phyloP scores from a whole-genome alignment of 2,888 invertebrate species.

The Zeuzera pyrina region DNA sequence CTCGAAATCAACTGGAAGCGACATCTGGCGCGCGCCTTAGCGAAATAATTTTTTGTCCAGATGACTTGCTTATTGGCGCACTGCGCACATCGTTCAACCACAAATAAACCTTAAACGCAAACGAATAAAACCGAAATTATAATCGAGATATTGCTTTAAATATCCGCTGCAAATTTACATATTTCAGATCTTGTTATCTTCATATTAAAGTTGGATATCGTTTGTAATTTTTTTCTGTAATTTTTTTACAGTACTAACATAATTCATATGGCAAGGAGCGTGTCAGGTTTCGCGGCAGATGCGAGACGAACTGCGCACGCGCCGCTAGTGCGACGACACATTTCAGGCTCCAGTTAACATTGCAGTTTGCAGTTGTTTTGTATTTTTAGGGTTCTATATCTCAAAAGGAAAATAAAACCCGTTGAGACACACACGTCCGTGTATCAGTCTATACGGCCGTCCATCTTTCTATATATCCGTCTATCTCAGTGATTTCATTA shows the following conservation, averaged over 20 bases:
- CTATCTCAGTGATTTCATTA: too few relatives aligned
- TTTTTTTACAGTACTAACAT: slow-evolving; percentile 57
- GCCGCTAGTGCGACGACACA: slow-evolving; percentile 17
- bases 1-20: slow-evolving; percentile 34
- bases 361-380: slow-evolving; percentile 19
- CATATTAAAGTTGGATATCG: slow-evolving; percentile 24
- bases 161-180: neutral
- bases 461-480: too few relatives aligned
- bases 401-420: too few relatives aligned
- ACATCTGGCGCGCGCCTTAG: slow-evolving; percentile 48
- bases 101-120: slow-evolving; percentile 2
- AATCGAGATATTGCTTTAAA: neutral
- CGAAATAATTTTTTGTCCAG: slow-evolving; percentile 53
- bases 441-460: too few relatives aligned
- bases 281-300: slow-evolving; percentile 68
- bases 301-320: slow-evolving; percentile 31
- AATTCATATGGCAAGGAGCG: slow-evolving; percentile 60
- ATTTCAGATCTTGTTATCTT: slow-evolving; percentile 7
- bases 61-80: slow-evolving; percentile 36
- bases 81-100: slow-evolving; percentile 14
- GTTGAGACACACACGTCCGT: too few relatives aligned
- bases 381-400: too few relatives aligned
- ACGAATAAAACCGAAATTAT: slow-evolving; percentile 10
- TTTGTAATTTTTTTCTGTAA: slow-evolving; percentile 13
- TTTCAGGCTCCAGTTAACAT: slow-evolving; percentile 23